Percentiles rank a stretch among this genome's conserved stretches.
Conservation (phyloP, 2,797 vertebrate genomes). For the Megaceryle alcyon region DNA sequence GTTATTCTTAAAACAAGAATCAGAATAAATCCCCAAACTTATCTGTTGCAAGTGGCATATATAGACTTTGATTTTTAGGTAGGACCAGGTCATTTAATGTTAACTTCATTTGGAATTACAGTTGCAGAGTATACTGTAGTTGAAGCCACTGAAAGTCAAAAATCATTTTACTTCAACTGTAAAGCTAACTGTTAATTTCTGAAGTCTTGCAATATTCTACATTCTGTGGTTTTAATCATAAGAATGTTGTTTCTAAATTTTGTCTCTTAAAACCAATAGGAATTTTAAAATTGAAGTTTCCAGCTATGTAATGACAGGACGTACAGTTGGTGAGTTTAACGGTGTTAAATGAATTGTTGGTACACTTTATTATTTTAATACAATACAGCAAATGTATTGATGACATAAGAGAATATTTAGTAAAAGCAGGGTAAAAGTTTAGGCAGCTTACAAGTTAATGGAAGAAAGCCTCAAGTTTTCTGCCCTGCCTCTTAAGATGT, state of each 20-base stretch:
- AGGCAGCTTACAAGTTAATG: not conserved
- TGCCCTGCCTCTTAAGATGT: not conserved
- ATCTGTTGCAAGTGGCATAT: not conserved
- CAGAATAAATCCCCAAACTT: not conserved
- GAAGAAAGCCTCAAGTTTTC: not conserved
- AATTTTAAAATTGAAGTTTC: not conserved
- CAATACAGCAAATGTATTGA: not conserved
- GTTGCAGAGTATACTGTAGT: not conserved
- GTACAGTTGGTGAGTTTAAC: not conserved
- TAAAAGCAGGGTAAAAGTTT: not conserved
- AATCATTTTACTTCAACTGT: not conserved
- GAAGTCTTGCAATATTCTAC: not conserved
- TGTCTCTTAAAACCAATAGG: not conserved
- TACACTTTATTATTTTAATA: not conserved
- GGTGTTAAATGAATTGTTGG: not conserved
- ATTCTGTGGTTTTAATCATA: not conserved
- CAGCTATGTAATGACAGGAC: not conserved
- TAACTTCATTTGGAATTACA: not conserved
- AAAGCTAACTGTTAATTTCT: not conserved
- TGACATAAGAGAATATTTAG: not conserved
- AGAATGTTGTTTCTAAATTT: not conserved
- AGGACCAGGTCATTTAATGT: not conserved
- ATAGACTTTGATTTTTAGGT: not conserved
- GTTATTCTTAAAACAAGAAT: not conserved
- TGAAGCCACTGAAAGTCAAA: not conserved